Percentiles rank a stretch among this genome's conserved stretches.
Conservation (phyloP, 2,888 invertebrate genomes). For the Polydrusus cervinus region DNA sequence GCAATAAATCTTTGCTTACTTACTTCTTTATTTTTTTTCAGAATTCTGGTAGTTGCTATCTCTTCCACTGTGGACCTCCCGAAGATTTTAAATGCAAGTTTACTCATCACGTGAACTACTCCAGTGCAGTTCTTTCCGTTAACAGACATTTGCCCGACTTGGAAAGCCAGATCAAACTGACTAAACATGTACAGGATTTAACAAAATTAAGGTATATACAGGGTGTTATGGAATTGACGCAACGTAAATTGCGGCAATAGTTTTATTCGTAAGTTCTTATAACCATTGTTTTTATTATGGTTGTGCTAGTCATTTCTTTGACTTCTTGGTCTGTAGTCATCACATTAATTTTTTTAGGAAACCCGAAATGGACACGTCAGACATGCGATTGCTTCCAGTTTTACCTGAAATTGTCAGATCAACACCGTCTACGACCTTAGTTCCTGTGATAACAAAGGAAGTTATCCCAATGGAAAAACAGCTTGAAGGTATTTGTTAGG, state of each 20-base stretch:
- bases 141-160: constrained; percentile 79
- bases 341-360: no score
- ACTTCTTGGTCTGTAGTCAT: no score
- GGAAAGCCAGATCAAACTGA: constrained; percentile 82
- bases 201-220: constrained; percentile 78
- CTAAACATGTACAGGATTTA: constrained; percentile 83
- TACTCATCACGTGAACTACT: constrained; percentile 90
- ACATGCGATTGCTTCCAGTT: constrained; percentile 52
- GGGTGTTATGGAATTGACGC: no score
- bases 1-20: no score
- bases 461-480: constrained; percentile 57
- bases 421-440: constrained; percentile 61
- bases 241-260: no score
- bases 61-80: constrained; percentile 92
- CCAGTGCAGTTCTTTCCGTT: constrained; percentile 86
- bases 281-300: no score
- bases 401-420: constrained; percentile 53
- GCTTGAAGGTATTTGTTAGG: constrained; percentile 52
- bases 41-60: constrained; percentile 91
- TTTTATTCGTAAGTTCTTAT: no score
- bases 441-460: constrained; percentile 65
- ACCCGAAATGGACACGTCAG: constrained; percentile 61
- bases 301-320: no score
- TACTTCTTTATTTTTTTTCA: no score
- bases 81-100: constrained; percentile 95